Conservation (phyloP, 2,888 invertebrate genomes). For the Laspeyria flexula region DNA sequence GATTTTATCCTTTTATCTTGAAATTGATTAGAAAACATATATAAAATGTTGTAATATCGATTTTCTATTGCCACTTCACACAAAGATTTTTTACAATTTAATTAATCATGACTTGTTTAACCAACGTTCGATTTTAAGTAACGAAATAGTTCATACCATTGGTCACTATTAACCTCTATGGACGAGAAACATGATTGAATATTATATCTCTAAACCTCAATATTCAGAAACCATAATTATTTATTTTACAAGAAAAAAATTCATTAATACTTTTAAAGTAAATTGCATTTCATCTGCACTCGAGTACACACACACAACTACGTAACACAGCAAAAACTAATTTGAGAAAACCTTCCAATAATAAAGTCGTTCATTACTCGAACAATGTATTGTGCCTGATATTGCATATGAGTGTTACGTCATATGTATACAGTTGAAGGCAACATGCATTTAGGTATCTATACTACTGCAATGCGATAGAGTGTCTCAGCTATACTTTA, state of each 20-base stretch:
- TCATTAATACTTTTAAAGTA: neutral
- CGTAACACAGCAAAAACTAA: constrained; percentile 27
- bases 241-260: neutral
- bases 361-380: constrained; percentile 64
- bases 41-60: too few relatives aligned
- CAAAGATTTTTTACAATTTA: too few relatives aligned
- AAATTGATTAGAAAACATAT: too few relatives aligned
- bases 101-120: too few relatives aligned
- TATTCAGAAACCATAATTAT: too few relatives aligned
- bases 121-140: too few relatives aligned
- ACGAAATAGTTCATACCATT: too few relatives aligned
- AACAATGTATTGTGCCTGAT: constrained; percentile 62
- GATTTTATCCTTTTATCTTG: too few relatives aligned
- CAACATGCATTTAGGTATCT: constrained; percentile 29
- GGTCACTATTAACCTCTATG: too few relatives aligned
- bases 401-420: constrained; percentile 59
- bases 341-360: constrained; percentile 64
- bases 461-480: constrained; percentile 22
- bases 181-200: too few relatives aligned
- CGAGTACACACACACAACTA: constrained; percentile 3
- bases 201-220: too few relatives aligned
- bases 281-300: constrained; percentile 7
- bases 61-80: too few relatives aligned
- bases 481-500: neutral
- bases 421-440: constrained; percentile 49